These are phyloP conservation scores for Setophaga coronata DNA, from an alignment of 2,113 vertebrate genomes.

Conservation along the genomic window DNA sequence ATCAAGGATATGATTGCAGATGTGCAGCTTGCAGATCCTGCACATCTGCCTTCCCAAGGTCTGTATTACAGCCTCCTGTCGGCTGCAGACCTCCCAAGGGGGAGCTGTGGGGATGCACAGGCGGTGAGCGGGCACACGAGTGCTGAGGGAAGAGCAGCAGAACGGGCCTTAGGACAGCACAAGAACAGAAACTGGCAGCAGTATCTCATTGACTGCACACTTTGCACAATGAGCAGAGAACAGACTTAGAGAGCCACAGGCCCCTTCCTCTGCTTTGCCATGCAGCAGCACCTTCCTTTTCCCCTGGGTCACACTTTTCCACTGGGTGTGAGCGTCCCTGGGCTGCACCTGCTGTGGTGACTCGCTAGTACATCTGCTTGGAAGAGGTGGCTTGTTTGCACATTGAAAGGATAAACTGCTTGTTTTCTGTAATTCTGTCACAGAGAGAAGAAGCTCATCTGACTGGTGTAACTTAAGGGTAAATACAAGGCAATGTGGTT, in stretches of 20 bases:
- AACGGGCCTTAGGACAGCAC: background rate
- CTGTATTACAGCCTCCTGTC: background rate
- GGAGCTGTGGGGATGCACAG: rapidly evolving
- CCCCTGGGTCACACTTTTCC: background rate
- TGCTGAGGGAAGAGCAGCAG: background rate
- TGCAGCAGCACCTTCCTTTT: background rate
- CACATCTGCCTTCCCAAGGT: background rate
- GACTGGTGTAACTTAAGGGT: background rate
- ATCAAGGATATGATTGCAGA: background rate
- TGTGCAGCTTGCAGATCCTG: background rate
- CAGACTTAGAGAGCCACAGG: background rate
- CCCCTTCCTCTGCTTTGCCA: background rate
- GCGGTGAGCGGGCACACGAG: background rate
- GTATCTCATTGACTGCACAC: background rate
- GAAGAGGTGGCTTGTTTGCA: background rate
- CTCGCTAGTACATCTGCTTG: background rate
- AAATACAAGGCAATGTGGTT: conserved; percentile 6
- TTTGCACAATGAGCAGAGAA: background rate
- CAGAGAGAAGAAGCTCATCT: background rate
- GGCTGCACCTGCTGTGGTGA: background rate
- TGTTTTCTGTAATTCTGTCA: background rate
- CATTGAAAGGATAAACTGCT: background rate
- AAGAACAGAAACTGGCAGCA: background rate
- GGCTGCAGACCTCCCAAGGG: background rate
- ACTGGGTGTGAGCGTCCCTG: background rate